Evolutionary conservation across 2,113 vertebrate genomes (phyloP).

Genomic region (Alces alces): DNA sequence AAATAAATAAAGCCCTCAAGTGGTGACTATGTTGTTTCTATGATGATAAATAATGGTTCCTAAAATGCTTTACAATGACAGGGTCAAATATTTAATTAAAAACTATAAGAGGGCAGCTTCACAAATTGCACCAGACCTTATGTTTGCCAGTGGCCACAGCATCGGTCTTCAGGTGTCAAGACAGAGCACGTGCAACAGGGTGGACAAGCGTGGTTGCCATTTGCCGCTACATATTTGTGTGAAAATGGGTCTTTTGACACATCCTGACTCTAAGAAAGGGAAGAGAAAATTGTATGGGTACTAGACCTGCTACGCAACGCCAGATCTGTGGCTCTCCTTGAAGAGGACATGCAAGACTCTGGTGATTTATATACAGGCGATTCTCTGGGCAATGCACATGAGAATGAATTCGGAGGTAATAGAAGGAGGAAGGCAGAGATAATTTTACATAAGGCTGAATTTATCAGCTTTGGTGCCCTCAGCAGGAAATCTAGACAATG

Average conservation of each 20-base stretch:
- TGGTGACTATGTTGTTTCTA: not conserved
- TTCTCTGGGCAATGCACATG: not conserved
- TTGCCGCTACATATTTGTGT: not conserved
- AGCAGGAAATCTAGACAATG: not conserved
- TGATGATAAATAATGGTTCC: not conserved
- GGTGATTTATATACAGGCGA: not conserved
- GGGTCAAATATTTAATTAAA: constrained; percentile 14
- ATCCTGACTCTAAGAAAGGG: not conserved
- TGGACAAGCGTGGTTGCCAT: not conserved
- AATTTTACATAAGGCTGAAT: not conserved
- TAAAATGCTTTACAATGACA: not conserved
- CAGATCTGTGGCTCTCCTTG: not conserved
- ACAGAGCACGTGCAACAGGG: not conserved
- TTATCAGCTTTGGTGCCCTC: not conserved
- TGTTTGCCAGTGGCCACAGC: not conserved
- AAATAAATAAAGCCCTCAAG: not conserved
- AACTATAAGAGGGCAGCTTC: not conserved
- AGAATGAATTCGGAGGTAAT: not conserved
- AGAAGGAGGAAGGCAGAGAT: not conserved
- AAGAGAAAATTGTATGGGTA: not conserved
- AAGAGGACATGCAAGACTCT: not conserved
- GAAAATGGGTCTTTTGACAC: not conserved
- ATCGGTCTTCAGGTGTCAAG: not conserved
- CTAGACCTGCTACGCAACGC: not conserved
- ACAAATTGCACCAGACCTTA: not conserved